A percentile compares a stretch with the other conserved stretches of the same genome.
Evolutionary conservation across 2,113 vertebrate species (phyloP).

Genomic region (Euleptes europaea): DNA sequence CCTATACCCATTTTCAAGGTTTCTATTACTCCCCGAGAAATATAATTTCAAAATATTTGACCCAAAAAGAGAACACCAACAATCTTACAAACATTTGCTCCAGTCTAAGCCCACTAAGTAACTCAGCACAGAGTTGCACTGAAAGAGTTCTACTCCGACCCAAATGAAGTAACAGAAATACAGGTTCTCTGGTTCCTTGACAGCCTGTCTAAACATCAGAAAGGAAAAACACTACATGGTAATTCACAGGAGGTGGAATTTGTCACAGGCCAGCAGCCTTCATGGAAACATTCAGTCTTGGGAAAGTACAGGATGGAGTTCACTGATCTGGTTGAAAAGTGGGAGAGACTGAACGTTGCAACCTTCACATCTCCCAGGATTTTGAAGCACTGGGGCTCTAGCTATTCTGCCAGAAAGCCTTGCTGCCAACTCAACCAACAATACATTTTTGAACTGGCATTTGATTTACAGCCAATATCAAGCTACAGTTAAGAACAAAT

Average conservation of each 20-base stretch:
- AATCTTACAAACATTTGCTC: neutral
- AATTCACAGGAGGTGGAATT: neutral
- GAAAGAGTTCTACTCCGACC: no score
- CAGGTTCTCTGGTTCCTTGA: no score
- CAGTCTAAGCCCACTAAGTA: no score
- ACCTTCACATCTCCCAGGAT: no score
- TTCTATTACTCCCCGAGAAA: no score
- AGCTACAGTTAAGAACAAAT: neutral
- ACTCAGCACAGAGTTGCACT: no score
- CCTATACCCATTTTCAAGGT: neutral
- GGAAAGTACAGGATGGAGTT: neutral
- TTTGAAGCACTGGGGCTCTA: neutral
- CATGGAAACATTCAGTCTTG: neutral
- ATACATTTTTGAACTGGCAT: neutral
- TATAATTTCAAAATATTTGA: neutral
- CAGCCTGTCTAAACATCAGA: neutral
- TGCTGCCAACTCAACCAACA: neutral
- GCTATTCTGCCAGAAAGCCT: neutral
- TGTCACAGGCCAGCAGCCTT: neutral
- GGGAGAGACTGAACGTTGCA: no score
- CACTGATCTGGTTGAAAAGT: neutral
- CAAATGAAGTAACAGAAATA: no score
- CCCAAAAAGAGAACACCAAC: neutral
- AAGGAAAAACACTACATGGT: neutral
- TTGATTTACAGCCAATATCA: neutral